Evolutionary conservation across 2,797 vertebrate genomes (phyloP).

Genomic region (Mallotus villosus): DNA sequence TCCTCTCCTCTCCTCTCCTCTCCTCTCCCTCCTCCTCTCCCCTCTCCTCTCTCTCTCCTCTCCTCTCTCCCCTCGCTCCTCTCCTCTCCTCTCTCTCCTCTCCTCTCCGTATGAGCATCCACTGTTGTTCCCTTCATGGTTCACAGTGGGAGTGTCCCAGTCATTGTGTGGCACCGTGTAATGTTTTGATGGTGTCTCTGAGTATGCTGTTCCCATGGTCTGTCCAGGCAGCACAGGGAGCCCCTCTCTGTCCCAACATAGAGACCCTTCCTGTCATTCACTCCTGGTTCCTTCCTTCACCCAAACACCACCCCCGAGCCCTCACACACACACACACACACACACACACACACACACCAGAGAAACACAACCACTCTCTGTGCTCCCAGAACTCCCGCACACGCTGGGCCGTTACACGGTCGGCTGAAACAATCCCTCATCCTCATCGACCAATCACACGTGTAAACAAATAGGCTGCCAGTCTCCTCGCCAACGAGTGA

Average conservation of each 20-base stretch:
- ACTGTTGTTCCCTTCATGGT: slow-evolving; percentile 16
- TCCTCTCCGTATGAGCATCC: background rate
- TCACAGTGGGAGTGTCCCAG: slow-evolving; percentile 39
- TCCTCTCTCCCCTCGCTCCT: background rate
- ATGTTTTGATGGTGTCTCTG: slow-evolving; percentile 59
- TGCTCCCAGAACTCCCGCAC: too few species aligned
- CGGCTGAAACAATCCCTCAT: too few species aligned
- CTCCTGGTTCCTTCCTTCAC: slow-evolving; percentile 71
- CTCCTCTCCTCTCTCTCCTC: slow-evolving; percentile 5
- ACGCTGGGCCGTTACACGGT: too few species aligned
- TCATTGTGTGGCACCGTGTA: slow-evolving; percentile 52
- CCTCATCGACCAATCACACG: background rate
- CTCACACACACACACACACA: slow-evolving; percentile 13
- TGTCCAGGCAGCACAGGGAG: slow-evolving; percentile 39
- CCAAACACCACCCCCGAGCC: slow-evolving; percentile 39
- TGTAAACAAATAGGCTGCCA: background rate
- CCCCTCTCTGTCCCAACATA: slow-evolving; percentile 42
- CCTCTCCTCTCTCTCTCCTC: too few species aligned
- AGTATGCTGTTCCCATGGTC: slow-evolving; percentile 69
- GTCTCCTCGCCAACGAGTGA: too few species aligned
- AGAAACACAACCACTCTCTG: background rate
- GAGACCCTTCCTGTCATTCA: slow-evolving; percentile 77
- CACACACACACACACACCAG: slow-evolving; percentile 3
- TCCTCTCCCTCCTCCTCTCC: too few species aligned
- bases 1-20: too few species aligned